Conservation (phyloP, 1,140 invertebrate species). For the Hestina assimilis region DNA sequence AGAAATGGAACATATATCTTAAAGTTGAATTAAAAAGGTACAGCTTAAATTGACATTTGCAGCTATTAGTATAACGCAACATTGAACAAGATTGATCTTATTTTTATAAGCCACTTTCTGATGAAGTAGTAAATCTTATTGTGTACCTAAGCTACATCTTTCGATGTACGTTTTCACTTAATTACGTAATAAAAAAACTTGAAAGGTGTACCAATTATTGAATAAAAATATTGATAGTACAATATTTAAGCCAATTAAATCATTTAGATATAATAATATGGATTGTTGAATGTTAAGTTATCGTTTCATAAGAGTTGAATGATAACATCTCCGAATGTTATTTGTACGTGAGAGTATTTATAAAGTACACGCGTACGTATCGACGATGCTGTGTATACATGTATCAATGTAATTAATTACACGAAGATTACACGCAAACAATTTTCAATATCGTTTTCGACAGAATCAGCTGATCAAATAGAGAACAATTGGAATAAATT, state of each 20-base stretch:
- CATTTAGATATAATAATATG: no score
- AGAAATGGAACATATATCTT: slow-evolving; percentile 8
- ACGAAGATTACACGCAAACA: slow-evolving; percentile 32
- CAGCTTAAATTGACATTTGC: neutral
- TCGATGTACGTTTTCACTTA: no score
- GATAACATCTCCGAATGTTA: slow-evolving; percentile 5
- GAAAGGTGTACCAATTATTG: no score
- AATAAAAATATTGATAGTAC: no score
- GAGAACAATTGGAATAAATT: slow-evolving; percentile 49
- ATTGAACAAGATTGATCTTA: neutral
- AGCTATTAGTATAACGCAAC: neutral
- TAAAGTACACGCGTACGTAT: slow-evolving; percentile 21
- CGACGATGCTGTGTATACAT: slow-evolving; percentile 21
- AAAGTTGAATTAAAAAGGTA: no score
- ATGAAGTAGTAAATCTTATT: no score
- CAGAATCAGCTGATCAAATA: slow-evolving; percentile 54
- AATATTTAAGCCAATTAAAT: no score
- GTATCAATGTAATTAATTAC: slow-evolving; percentile 44
- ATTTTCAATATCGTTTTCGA: slow-evolving; percentile 37
- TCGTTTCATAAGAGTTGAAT: neutral
- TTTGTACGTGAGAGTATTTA: slow-evolving; percentile 22
- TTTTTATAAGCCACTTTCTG: no score
- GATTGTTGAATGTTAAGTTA: slow-evolving; percentile 5
- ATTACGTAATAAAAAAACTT: no score
- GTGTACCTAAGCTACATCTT: no score